Conservation (phyloP, 2,797 vertebrate genomes). For the Scyliorhinus canicula region DNA sequence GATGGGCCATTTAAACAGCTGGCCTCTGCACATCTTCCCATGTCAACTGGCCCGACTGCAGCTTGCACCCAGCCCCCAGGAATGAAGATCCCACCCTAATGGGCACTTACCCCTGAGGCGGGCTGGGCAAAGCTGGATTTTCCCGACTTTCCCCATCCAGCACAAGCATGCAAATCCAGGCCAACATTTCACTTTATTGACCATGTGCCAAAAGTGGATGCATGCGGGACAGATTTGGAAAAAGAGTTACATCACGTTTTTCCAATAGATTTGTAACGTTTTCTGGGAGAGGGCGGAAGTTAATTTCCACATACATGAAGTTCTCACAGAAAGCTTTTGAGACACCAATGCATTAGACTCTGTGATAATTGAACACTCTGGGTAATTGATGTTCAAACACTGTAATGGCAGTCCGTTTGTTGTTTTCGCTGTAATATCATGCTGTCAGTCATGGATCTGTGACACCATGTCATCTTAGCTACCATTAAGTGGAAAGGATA, state of each 20-base stretch:
- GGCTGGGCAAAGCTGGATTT: too few species aligned
- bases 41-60: too few species aligned
- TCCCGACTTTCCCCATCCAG: too few species aligned
- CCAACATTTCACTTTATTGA: not conserved
- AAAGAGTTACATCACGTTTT: not conserved
- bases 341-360: conserved; percentile 1
- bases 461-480: conserved; percentile 29
- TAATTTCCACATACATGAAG: not conserved
- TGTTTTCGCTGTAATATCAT: conserved; percentile 25
- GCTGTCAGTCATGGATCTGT: conserved; percentile 2
- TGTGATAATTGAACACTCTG: conserved; percentile 24
- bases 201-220: not conserved
- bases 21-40: too few species aligned
- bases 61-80: too few species aligned
- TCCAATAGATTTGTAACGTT: not conserved
- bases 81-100: too few species aligned
- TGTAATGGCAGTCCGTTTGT: not conserved
- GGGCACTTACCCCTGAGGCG: too few species aligned
- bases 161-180: too few species aligned
- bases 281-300: not conserved
- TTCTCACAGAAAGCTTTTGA: conserved; percentile 15
- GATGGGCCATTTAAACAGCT: too few species aligned
- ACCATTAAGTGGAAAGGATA: conserved; percentile 30
- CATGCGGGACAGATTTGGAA: not conserved
- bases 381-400: conserved; percentile 29